Conservation (phyloP, 2,113 vertebrate species). For the Lanius collurio region DNA sequence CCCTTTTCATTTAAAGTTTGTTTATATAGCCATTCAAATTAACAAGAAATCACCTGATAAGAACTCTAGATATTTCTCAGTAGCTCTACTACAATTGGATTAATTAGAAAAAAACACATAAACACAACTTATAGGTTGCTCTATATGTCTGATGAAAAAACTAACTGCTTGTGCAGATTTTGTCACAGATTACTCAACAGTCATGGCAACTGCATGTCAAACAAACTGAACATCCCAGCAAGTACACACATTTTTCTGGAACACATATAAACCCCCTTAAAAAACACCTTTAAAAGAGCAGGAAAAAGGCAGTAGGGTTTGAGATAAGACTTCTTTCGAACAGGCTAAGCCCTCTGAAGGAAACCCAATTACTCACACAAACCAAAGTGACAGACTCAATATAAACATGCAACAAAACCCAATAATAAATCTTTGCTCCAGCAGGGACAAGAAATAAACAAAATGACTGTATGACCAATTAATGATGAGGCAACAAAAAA, state of each 20-base stretch:
- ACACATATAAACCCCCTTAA: background rate
- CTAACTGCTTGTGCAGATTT: background rate
- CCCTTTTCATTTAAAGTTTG: background rate
- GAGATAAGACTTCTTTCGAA: background rate
- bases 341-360: background rate
- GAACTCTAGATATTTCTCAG: conserved; percentile 8
- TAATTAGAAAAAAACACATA: background rate
- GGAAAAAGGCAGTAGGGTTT: background rate
- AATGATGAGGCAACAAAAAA: background rate
- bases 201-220: background rate
- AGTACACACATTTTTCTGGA: background rate
- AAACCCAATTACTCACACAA: background rate
- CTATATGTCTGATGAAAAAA: background rate
- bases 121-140: background rate
- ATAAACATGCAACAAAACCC: background rate
- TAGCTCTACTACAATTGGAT: background rate
- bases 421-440: background rate
- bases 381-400: background rate
- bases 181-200: background rate
- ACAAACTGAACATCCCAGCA: background rate
- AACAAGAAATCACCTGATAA: conserved; percentile 8
- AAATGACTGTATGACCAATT: background rate
- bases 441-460: background rate
- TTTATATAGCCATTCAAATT: background rate
- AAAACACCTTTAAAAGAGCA: background rate